Percentiles rank a stretch among this genome's conserved stretches.
These are phyloP conservation scores for Drosophila repletoides DNA, from an alignment of 1,140 invertebrate species.

Conservation along the genomic window DNA sequence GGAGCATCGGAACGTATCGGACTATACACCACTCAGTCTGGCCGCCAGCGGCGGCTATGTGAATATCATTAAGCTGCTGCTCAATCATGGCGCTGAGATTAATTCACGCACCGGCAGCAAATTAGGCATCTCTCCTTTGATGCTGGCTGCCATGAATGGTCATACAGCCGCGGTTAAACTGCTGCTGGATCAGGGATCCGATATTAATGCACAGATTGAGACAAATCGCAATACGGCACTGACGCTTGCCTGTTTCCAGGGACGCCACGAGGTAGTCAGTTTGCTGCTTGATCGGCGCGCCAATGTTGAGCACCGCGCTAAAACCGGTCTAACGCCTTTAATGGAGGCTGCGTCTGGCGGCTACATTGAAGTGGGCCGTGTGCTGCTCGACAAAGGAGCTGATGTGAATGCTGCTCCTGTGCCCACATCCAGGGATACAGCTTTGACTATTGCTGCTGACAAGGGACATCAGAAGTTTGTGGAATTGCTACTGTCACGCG, in stretches of 20 bases:
- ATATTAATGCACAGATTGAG: conserved; percentile 99
- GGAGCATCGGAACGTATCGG: conserved; percentile 99
- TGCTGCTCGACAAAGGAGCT: conserved; percentile 97
- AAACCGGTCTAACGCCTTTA: conserved; percentile 98
- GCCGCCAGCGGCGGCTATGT: conserved; percentile 99
- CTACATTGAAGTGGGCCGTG: conserved; percentile 98
- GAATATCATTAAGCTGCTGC: conserved; percentile 97
- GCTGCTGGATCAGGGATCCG: conserved; percentile 98
- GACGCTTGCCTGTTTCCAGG: conserved; percentile 99
- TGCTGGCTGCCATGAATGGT: conserved; percentile 99
- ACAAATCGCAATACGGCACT: conserved; percentile 99
- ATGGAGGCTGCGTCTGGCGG: conserved; percentile 99
- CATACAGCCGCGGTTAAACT: conserved; percentile 96
- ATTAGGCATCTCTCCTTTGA: conserved; percentile 98
- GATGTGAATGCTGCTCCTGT: conserved; percentile 99
- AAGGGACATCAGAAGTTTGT: conserved; percentile 99
- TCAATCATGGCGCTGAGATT: conserved; percentile 97
- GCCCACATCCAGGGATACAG: conserved; percentile 98
- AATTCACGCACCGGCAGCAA: conserved; percentile 99
- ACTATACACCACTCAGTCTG: conserved; percentile 98
- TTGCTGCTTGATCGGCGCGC: conserved; percentile 97
- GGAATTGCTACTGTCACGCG: conserved; percentile 89
- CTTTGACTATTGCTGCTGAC: conserved; percentile 99
- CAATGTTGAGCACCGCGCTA: conserved; percentile 99
- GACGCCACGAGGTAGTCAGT: conserved; percentile 98